Base-by-base conservation (phyloP, 2,113 vertebrate species). In the Echinops telfairi region DNA sequence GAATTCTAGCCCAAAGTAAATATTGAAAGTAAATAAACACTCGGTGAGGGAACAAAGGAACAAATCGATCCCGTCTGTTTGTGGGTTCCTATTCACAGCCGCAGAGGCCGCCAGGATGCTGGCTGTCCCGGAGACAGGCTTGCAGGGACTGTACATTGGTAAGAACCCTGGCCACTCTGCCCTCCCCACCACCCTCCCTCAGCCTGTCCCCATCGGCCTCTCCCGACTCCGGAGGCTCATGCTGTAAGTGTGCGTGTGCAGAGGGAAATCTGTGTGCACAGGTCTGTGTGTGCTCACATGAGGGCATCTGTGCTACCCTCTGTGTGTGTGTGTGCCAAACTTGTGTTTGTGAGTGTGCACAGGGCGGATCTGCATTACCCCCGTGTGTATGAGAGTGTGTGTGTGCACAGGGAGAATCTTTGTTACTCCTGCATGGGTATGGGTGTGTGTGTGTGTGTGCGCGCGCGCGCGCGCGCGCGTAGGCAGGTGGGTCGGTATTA, bases 141-240 rank as follows among this genome's bases (percentile, higher is more conserved):
- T 97, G 14, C 96, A 95, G 86, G 96, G 94, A 31, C 96, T 96
- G 77, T 94, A 95, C 64, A 87, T 97, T 0, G 96, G 97, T 97
- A 97, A 97, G 97, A 71, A 19, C 31, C 66, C 23, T 82, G 17
- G 7, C 43, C 17, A 3, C 70, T 38, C 53, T 25, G n/a, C 57
- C 79, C 47, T 6, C 12, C 23, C 75, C 81, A 23, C 36, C 40
- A 23, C n/a, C 40, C n/a, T 47, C 14, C 75, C 20, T 11, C 16
- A 27, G 23, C 12, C n/a, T 84, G 29, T 27, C 20, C 38, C 29
- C 20, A 19, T 7, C 14, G 16, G 20, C 43, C 75, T 94, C 66
- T 71, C 76, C 43, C 16, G 40, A 40, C 40, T 73, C 73, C 33
- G 33, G 8, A 62, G 64, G 57, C 36, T 82, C 1, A 5, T 75